These are phyloP conservation scores for Habropoda laboriosa DNA, from an alignment of 1,140 invertebrate species.

Conservation along the genomic window DNA sequence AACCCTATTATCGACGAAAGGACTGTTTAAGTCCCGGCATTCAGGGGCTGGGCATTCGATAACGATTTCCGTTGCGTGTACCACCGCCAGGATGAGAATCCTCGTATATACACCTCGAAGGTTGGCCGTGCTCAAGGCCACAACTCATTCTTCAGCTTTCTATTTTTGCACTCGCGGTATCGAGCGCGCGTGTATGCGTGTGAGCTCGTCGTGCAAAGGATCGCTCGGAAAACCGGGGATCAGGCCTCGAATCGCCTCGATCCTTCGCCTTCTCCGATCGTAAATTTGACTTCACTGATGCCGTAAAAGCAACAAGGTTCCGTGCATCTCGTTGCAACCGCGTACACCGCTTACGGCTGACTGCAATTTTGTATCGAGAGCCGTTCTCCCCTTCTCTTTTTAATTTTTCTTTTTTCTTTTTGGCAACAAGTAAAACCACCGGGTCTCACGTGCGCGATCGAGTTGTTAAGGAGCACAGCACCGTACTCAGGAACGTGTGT, in stretches of 20 bases:
- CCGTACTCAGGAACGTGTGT: too few species aligned
- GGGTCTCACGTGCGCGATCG: too few species aligned
- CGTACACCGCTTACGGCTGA: too few species aligned
- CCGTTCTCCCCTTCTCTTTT: too few species aligned
- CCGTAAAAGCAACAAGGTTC: neutral
- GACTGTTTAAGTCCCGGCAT: slow-evolving; percentile 15
- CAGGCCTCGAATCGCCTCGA: neutral
- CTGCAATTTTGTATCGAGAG: too few species aligned
- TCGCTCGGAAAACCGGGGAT: neutral
- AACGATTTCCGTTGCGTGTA: slow-evolving; percentile 47
- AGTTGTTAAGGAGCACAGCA: neutral
- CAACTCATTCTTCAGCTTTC: slow-evolving; percentile 24
- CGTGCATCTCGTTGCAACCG: neutral
- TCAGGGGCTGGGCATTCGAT: slow-evolving; percentile 21
- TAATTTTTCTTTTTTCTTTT: too few species aligned
- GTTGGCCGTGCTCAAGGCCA: slow-evolving; percentile 38
- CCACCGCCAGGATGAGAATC: slow-evolving; percentile 27
- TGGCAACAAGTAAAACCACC: too few species aligned
- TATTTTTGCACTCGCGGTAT: slow-evolving; percentile 20
- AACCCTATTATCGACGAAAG: slow-evolving; percentile 41
- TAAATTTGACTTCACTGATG: slow-evolving; percentile 14
- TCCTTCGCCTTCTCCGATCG: neutral
- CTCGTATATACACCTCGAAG: neutral
- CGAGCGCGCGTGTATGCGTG: neutral
- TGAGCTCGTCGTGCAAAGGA: neutral